phyloP scores from a whole-genome alignment of 2,113 vertebrate genomes.

The Tragulus kanchil region DNA sequence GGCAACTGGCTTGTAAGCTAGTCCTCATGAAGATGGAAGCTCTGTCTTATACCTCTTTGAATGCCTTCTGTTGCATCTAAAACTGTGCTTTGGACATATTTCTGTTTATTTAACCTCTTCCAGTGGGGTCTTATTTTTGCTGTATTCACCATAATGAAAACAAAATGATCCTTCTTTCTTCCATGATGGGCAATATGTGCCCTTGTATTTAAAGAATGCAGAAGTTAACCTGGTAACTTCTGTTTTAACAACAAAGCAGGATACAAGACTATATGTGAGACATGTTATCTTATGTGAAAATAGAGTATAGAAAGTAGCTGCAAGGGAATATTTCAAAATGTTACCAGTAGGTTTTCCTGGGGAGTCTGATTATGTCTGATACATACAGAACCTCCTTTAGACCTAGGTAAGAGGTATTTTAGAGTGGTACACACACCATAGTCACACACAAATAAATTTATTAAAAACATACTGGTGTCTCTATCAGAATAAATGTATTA shows the following conservation, averaged over 20 bases:
- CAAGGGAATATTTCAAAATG: neutral
- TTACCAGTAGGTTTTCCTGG: neutral
- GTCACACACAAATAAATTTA: neutral
- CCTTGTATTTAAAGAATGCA: neutral
- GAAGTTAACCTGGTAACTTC: neutral
- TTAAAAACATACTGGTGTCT: neutral
- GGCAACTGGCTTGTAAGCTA: neutral
- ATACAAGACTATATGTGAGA: neutral
- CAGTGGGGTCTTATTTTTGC: neutral
- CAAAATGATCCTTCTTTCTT: neutral
- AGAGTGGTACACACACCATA: neutral
- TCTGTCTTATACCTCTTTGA: neutral
- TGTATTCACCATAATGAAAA: neutral
- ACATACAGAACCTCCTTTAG: neutral
- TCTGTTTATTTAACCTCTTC: neutral
- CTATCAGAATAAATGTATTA: too few species aligned
- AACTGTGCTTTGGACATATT: neutral
- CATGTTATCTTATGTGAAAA: neutral
- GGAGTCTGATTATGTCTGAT: neutral
- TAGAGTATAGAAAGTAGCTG: neutral
- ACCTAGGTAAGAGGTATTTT: neutral
- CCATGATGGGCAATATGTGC: neutral
- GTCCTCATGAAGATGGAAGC: neutral
- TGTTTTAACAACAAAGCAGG: neutral
- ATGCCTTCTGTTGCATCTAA: neutral